Base-by-base conservation (phyloP, 2,797 vertebrate genomes). In the Ateles fusciceps region DNA sequence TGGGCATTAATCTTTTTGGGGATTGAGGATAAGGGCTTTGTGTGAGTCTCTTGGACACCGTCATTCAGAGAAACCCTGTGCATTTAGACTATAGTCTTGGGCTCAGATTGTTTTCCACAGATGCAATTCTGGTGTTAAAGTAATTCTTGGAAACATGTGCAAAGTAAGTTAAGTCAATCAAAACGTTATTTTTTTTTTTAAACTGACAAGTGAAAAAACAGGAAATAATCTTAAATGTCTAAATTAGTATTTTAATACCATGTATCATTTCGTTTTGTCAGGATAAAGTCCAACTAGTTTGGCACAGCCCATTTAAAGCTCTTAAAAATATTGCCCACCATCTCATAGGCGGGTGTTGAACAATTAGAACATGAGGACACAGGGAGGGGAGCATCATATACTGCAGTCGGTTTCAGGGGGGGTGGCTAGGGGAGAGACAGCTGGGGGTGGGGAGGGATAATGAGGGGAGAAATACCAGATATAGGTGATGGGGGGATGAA, bases 211-310 rank as follows among this genome's bases (percentile, higher is more conserved):
- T 94, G 30, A 42, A 93, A 93, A 85, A 84, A 39, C 30, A 91
- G 44, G 88, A 90, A 94, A 85, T 50, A 5, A 64, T 78, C 28
- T 61, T 83, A 48, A 46, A 85, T 81, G n/a, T 88, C 64, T 92
- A 85, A 94, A 95, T 75, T 92, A 91, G 17, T 61, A 55, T 94
- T 95, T 96, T 80, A 95, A 91, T 90, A 39, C 30, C 7, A 57
- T 81, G 33, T n/a, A 89, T 83, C 48, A 2, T 94, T 96, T 87
- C 6, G 10, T 59, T 95, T 96, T 81, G 72, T 15, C 68, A n/a
- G 83, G 22, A 80, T 79, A 81, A 97, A 95, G 75, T 93, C n/a
- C 79, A 93, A 55, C 57, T 94, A 61, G n/a, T 17, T 75, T 68
- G 26, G 33, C 64, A 52, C 46, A 28, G 39, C 8, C 33, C 72